Evolutionary conservation across 2,113 vertebrate species (phyloP).

Genomic region (Merops nubicus): DNA sequence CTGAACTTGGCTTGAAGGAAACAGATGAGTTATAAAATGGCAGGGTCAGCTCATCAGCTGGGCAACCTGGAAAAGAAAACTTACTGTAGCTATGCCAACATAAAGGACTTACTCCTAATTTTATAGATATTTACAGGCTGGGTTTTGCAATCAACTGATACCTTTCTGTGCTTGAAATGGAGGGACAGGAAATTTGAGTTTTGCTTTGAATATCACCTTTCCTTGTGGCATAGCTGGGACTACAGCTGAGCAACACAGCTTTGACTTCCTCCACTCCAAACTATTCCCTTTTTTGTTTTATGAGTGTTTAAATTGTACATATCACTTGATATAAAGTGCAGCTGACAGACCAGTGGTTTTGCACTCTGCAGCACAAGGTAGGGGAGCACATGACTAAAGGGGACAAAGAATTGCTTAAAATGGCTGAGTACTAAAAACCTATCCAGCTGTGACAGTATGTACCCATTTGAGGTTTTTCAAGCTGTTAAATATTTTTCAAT

Average conservation of each 20-base stretch:
- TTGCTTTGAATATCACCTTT: neutral
- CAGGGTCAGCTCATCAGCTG: neutral
- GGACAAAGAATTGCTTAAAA: constrained; percentile 51
- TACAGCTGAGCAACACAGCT: neutral
- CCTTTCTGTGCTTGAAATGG: neutral
- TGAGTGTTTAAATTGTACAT: neutral
- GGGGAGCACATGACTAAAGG: constrained; percentile 9
- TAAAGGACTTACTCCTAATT: neutral
- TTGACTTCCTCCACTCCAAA: neutral
- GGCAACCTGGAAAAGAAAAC: neutral
- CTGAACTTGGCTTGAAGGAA: neutral
- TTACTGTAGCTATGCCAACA: neutral
- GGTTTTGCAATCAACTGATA: neutral
- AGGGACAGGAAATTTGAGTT: neutral
- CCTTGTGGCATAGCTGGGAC: neutral
- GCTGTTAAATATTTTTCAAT: constrained; percentile 47
- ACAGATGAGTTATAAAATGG: neutral
- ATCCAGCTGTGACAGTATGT: neutral
- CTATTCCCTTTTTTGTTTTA: neutral
- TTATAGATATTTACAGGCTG: neutral
- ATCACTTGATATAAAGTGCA: neutral
- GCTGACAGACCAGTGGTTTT: neutral
- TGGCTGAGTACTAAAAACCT: constrained; percentile 33
- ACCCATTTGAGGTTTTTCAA: constrained; percentile 16
- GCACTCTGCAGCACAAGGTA: neutral